These are phyloP conservation scores for Oreotrochilus melanogaster DNA, from an alignment of 2,113 vertebrate genomes.

Conservation along the genomic window DNA sequence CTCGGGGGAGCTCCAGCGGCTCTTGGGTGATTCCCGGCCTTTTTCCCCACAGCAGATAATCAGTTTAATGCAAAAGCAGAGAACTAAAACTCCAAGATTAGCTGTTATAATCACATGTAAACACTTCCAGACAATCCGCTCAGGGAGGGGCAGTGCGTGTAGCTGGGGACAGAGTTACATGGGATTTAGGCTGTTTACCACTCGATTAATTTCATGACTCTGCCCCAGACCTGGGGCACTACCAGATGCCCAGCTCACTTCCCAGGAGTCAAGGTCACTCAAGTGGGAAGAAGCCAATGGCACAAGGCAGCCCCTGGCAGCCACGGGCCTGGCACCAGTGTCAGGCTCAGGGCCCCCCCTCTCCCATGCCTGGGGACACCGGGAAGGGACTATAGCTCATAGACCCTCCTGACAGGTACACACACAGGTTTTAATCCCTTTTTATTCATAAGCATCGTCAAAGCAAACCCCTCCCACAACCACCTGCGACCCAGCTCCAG, in stretches of 20 bases:
- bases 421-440: background rate
- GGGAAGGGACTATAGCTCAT: too few species aligned
- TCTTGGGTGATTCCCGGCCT: background rate
- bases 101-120: slow-evolving; percentile 90
- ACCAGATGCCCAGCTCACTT: background rate
- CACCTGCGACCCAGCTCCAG: background rate
- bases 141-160: slow-evolving; percentile 17
- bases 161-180: slow-evolving; percentile 43
- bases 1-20: fast-evolving
- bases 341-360: background rate
- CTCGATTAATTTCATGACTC: slow-evolving; percentile 33
- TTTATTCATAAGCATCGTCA: slow-evolving; percentile 59
- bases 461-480: background rate
- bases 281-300: fast-evolving
- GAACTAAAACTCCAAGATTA: slow-evolving; percentile 86
- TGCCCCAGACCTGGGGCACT: background rate
- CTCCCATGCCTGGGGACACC: too few species aligned
- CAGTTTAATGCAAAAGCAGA: slow-evolving; percentile 45
- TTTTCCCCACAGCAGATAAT: background rate
- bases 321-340: fast-evolving
- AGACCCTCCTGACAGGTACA: background rate
- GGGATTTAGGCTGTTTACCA: slow-evolving; percentile 68
- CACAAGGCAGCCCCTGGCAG: fast-evolving
- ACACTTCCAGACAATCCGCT: slow-evolving; percentile 76
- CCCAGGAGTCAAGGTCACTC: slow-evolving; percentile 48